Percentiles rank a stretch among this genome's conserved stretches.
phyloP scores from a whole-genome alignment of 2,888 invertebrate genomes.

The Drosophila anomalata region DNA sequence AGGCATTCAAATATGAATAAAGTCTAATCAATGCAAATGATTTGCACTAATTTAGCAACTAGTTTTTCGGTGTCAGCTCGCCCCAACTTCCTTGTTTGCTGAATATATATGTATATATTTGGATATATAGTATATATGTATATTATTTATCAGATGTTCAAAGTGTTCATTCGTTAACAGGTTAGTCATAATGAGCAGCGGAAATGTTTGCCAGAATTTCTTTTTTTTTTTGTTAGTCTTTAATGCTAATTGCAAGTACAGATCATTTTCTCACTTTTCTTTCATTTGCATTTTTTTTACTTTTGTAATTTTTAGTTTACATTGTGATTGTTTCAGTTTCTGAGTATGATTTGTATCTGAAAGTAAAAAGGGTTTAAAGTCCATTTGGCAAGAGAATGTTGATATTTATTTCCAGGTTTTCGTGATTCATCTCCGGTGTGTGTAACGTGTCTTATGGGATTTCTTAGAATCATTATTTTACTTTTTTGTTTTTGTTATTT shows the following conservation, averaged over 20 bases:
- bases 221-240: not conserved
- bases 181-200: conserved; percentile 52
- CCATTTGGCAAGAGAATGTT: not conserved
- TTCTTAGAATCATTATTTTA: conserved; percentile 24
- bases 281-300: not conserved
- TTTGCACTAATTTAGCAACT: conserved; percentile 71
- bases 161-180: conserved; percentile 57
- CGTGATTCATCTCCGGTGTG: conserved; percentile 22
- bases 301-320: not conserved
- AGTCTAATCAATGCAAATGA: conserved; percentile 72
- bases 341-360: conserved; percentile 3
- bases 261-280: conserved; percentile 25
- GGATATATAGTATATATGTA: not conserved
- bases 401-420: conserved; percentile 8
- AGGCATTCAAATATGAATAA: conserved; percentile 62
- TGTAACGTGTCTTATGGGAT: conserved; percentile 19
- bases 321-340: not conserved
- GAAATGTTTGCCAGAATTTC: conserved; percentile 49
- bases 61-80: conserved; percentile 48
- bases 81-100: conserved; percentile 41
- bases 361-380: conserved; percentile 3
- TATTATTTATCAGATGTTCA: conserved; percentile 1
- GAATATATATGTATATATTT: not conserved
- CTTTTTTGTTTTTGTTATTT: conserved; percentile 9
- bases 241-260: conserved; percentile 64